phyloP scores from a whole-genome alignment of 2,797 vertebrate genomes.

The Pteronotus mesoamericanus region DNA sequence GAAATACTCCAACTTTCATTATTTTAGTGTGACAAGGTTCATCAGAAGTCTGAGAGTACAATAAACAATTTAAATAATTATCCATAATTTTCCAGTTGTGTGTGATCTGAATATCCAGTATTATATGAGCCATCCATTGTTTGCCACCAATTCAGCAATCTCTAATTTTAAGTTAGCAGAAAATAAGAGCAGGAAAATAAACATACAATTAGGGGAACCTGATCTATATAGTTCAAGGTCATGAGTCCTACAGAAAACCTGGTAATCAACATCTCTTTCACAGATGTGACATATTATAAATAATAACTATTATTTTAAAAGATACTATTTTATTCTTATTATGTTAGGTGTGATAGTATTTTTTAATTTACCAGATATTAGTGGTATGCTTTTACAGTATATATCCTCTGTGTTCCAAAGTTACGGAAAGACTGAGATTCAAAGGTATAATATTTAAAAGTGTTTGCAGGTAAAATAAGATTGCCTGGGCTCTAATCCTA shows the following conservation, averaged over 20 bases:
- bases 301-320: not conserved
- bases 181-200: not conserved
- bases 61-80: not conserved
- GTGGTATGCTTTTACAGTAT: not conserved
- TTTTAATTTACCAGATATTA: not conserved
- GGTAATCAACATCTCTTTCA: not conserved
- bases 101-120: conserved; percentile 19
- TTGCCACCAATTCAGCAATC: not conserved
- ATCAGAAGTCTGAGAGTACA: not conserved
- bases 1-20: not conserved
- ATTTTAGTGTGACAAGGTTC: not conserved
- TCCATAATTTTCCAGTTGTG: not conserved
- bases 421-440: not conserved
- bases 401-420: not conserved
- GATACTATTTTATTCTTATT: not conserved
- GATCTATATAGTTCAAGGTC: not conserved
- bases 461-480: not conserved
- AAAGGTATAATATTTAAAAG: not conserved
- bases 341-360: not conserved
- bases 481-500: not conserved
- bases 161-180: not conserved
- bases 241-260: not conserved
- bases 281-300: not conserved
- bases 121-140: not conserved
- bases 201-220: not conserved